These are phyloP conservation scores for Apoda limacodes DNA, from an alignment of 2,888 invertebrate genomes.

Conservation along the genomic window DNA sequence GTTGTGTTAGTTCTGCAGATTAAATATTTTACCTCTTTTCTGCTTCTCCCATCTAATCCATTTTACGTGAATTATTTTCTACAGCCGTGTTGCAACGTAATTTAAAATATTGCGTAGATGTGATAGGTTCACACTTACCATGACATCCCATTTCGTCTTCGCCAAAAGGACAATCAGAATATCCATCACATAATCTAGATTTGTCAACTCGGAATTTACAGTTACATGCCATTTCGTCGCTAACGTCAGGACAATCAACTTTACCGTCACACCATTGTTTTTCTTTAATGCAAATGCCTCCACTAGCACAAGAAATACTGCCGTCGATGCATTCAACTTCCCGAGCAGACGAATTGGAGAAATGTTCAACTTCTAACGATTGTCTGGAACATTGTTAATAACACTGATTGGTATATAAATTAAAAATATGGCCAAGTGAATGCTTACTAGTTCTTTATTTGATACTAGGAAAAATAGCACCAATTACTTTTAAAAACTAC, in stretches of 20 bases:
- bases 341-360: slow-evolving; percentile 28
- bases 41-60: too few relatives aligned
- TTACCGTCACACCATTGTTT: slow-evolving; percentile 78
- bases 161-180: slow-evolving; percentile 83
- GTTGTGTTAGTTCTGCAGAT: too few relatives aligned
- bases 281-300: slow-evolving; percentile 63
- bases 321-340: slow-evolving; percentile 37
- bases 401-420: too few relatives aligned
- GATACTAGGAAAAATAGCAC: too few relatives aligned
- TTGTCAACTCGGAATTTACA: slow-evolving; percentile 77
- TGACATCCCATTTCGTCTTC: slow-evolving; percentile 86
- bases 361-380: too few relatives aligned
- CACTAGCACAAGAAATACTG: slow-evolving; percentile 35
- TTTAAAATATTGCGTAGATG: too few relatives aligned
- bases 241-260: slow-evolving; percentile 80
- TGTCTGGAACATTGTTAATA: too few relatives aligned
- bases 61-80: too few relatives aligned
- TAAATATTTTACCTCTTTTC: slow-evolving; percentile 1
- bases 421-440: too few relatives aligned
- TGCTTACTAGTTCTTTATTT: too few relatives aligned
- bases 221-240: slow-evolving; percentile 80
- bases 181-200: slow-evolving; percentile 81
- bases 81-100: too few relatives aligned
- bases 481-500: too few relatives aligned
- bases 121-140: slow-evolving; percentile 64